These are phyloP conservation scores for Molanna angustata DNA, from an alignment of 2,888 invertebrate genomes.

Conservation along the genomic window DNA sequence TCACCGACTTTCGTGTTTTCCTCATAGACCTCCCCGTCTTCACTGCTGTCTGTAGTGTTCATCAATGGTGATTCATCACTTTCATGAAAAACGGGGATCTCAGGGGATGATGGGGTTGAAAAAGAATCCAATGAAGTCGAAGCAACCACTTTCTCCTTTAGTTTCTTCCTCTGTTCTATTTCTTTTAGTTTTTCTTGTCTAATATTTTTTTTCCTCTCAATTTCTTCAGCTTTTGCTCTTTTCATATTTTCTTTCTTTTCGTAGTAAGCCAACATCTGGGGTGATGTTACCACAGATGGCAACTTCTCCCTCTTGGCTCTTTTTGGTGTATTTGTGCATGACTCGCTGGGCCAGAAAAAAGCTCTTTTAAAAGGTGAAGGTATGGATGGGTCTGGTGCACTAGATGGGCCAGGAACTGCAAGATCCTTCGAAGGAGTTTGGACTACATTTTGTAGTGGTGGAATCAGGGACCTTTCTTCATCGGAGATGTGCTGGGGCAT, in stretches of 20 bases:
- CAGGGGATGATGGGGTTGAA: too few relatives aligned
- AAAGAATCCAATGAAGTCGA: too few relatives aligned
- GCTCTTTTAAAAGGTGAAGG: slow-evolving; percentile 29
- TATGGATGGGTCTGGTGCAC: too few relatives aligned
- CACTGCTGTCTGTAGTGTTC: too few relatives aligned
- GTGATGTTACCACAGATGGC: slow-evolving; percentile 31
- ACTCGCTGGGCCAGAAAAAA: slow-evolving; percentile 29
- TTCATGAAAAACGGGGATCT: too few relatives aligned
- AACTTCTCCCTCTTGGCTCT: slow-evolving; percentile 29
- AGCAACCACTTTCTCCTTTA: too few relatives aligned
- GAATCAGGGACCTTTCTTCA: too few relatives aligned
- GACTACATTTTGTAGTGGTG: too few relatives aligned
- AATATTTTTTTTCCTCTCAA: slow-evolving; percentile 7
- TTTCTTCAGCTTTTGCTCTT: slow-evolving; percentile 12
- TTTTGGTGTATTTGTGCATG: slow-evolving; percentile 21
- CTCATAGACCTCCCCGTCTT: neutral
- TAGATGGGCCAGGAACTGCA: neutral
- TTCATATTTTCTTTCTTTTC: slow-evolving; percentile 33
- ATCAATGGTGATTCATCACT: too few relatives aligned
- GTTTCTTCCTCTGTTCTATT: neutral
- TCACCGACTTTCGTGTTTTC: too few relatives aligned
- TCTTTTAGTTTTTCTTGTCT: slow-evolving; percentile 5
- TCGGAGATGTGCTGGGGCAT: too few relatives aligned
- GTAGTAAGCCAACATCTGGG: slow-evolving; percentile 31
- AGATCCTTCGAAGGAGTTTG: neutral